These are phyloP conservation scores for Pempheris klunzingeri DNA, from an alignment of 2,797 vertebrate genomes.

Conservation along the genomic window DNA sequence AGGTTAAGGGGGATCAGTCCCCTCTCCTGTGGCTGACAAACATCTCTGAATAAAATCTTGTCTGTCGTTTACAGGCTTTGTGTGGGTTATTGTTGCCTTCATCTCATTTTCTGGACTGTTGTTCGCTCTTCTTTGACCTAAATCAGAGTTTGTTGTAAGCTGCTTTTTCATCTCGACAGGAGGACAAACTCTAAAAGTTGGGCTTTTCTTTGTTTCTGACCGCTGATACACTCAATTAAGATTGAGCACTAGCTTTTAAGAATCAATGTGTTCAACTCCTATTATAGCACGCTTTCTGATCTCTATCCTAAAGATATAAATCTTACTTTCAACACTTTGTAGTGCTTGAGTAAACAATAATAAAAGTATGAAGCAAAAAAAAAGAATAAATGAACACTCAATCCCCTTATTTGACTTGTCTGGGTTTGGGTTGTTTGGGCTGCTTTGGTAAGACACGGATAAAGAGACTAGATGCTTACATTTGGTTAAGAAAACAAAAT, in stretches of 20 bases:
- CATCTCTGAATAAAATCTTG: constrained; percentile 20
- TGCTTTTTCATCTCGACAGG: too few relatives aligned
- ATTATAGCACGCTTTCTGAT: not conserved
- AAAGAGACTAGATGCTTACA: not conserved
- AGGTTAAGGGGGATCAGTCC: constrained; percentile 28
- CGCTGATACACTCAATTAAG: too few relatives aligned
- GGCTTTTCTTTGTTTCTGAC: not conserved
- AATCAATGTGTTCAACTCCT: not conserved
- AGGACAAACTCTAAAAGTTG: not conserved
- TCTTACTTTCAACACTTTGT: not conserved
- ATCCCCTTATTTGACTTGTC: not conserved
- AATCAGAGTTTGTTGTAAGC: constrained; percentile 16
- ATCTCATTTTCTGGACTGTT: constrained; percentile 13
- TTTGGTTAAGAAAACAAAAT: not conserved
- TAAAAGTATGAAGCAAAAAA: too few relatives aligned
- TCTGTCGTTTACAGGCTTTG: constrained; percentile 19
- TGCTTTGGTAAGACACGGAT: not conserved
- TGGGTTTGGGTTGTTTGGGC: not conserved
- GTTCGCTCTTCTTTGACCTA: constrained; percentile 17
- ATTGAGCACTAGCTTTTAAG: not conserved
- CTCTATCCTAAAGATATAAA: not conserved
- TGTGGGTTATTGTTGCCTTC: constrained; percentile 23
- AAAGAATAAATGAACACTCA: too few relatives aligned
- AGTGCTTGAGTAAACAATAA: too few relatives aligned
- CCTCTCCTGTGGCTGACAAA: constrained; percentile 23